A percentile compares a stretch with the other conserved stretches of the same genome.
phyloP scores from a whole-genome alignment of 2,113 vertebrate genomes.

The Enhydra lutris region DNA sequence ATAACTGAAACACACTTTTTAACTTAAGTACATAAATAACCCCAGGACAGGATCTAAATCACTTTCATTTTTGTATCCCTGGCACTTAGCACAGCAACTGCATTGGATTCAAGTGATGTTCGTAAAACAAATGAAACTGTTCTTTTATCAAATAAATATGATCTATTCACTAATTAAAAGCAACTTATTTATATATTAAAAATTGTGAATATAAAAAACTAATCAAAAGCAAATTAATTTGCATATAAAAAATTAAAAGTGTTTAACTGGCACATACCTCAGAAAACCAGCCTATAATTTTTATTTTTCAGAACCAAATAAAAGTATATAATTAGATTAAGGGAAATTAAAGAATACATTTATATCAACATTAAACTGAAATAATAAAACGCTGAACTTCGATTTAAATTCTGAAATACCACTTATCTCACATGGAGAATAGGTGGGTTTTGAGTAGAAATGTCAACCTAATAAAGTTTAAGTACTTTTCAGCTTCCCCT shows the following conservation, averaged over 20 bases:
- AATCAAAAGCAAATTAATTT: neutral
- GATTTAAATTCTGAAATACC: slow-evolving; percentile 25
- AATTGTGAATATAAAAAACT: neutral
- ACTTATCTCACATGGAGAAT: neutral
- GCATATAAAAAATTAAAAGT: neutral
- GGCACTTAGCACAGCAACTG: neutral
- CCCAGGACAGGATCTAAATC: neutral
- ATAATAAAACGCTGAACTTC: slow-evolving; percentile 21
- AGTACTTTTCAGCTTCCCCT: neutral
- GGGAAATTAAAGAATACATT: slow-evolving; percentile 10
- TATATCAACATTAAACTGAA: slow-evolving; percentile 13
- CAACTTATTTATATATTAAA: neutral
- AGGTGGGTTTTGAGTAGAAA: neutral
- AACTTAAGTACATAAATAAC: neutral
- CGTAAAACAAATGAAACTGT: slow-evolving; percentile 34
- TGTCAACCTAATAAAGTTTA: neutral
- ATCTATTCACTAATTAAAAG: neutral
- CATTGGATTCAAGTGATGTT: neutral
- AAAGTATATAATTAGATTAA: slow-evolving; percentile 19
- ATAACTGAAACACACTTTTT: neutral
- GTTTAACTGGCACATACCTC: neutral
- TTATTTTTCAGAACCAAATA: slow-evolving; percentile 32
- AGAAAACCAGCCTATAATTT: slow-evolving; percentile 21
- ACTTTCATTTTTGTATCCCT: neutral
- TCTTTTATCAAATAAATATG: neutral